Evolutionary conservation across 2,113 vertebrate species (phyloP), one percentile per base, ranked within the genome.

Genomic region (Bagarius yarrelli): DNA sequence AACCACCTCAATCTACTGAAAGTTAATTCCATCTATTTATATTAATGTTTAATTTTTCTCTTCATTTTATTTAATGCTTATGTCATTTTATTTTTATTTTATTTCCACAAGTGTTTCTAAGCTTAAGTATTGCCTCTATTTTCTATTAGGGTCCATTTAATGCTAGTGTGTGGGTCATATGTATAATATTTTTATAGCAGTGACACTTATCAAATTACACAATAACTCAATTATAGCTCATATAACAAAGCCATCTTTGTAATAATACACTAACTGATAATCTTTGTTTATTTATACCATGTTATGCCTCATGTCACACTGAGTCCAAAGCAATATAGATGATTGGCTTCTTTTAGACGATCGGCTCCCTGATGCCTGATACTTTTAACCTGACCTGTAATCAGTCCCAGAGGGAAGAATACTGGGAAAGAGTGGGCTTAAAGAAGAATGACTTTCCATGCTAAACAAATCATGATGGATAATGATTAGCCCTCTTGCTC

Each of bases 391-490:
- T 71, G 69, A 1, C 25, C 47, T 70, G 44, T 16, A 70, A 70
- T 70, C n/a, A 70, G 67, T 50, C n/a, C n/a, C 67, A 70, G 36
- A 69, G 66, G 36, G 6, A 44, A 16, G n/a, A 50, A 70, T 15
- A 50, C n/a, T 70, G 67, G 40, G 14, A 70, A 70, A 47, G 5
- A 9, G 40, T 70, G 67, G n/a, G 14, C 67, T 50, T 47, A 50
- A 70, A 50, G 36, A 44, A 44, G 21, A 12, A 69, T 69, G 66
- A 69, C 66, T n/a, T 12, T 15, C 12, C 66, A 69, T 69, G 36
- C 23, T 44, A 44, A 69, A 44, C 66, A n/a, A 44, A 23, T 23
- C 36, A n/a, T n/a, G 23, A 44, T 25, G 19, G 21, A 66, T 66
- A 69, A 69, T 44, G 13, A 12, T 44, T 15, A n/a, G 44, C 12